Evolutionary conservation across 92 coral and sea anemone species (phyloP).

Genomic region (Parazoanthus darwini): DNA sequence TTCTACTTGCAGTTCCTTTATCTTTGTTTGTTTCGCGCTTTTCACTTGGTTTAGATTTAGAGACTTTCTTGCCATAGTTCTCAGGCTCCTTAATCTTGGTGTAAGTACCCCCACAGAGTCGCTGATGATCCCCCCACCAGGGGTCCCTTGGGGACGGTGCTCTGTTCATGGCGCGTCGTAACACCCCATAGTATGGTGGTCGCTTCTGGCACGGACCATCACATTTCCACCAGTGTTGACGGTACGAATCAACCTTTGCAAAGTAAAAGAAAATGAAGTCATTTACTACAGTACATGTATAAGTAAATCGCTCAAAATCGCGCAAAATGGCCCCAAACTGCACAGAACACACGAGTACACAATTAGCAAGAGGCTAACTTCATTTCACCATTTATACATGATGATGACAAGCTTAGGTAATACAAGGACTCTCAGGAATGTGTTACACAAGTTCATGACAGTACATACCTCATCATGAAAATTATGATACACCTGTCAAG

Average conservation of each 20-base stretch:
- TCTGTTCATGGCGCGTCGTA: conserved; percentile 93
- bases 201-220: conserved; percentile 93
- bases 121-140: conserved; percentile 97
- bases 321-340: too few species aligned
- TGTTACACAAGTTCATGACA: not conserved
- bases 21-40: conserved; percentile 11
- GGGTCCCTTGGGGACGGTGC: conserved; percentile 93
- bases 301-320: too few species aligned
- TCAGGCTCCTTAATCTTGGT: conserved; percentile 93
- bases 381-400: too few species aligned
- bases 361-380: too few species aligned
- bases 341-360: too few species aligned
- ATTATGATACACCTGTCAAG: conserved; percentile 89
- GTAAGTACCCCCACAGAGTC: conserved; percentile 94
- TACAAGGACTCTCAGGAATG: too few species aligned
- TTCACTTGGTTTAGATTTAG: conserved; percentile 42
- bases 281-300: too few species aligned
- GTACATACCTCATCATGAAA: conserved; percentile 92
- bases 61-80: conserved; percentile 81
- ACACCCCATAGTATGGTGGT: conserved; percentile 94
- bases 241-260: conserved; percentile 81
- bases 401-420: too few species aligned
- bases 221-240: conserved; percentile 99
- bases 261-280: conserved; percentile 6
- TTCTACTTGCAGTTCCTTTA: conserved; percentile 33